Conservation (phyloP, 2,797 vertebrate genomes). For the Cyclopterus lumpus region DNA sequence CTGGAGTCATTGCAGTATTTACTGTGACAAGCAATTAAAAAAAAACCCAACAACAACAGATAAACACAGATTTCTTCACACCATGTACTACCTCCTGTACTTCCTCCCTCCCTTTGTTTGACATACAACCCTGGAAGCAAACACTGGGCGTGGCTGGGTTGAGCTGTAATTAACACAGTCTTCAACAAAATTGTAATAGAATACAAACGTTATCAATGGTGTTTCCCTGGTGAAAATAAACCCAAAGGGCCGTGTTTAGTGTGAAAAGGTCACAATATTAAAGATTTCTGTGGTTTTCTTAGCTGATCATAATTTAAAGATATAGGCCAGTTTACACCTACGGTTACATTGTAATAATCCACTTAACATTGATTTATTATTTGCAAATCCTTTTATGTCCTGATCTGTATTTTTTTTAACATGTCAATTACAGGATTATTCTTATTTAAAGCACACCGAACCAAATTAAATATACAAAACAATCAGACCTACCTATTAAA, state of each 20-base stretch:
- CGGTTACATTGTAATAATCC: neutral
- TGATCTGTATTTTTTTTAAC: too few species aligned
- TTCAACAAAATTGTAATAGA: too few species aligned
- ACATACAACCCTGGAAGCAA: constrained; percentile 7
- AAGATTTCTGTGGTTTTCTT: neutral
- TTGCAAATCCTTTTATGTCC: too few species aligned
- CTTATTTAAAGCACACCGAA: too few species aligned
- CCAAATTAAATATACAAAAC: neutral
- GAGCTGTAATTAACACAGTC: neutral
- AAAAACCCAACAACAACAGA: neutral
- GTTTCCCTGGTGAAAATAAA: neutral
- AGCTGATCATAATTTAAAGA: neutral
- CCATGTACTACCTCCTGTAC: too few species aligned
- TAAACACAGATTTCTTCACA: constrained; percentile 2
- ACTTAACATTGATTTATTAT: neutral
- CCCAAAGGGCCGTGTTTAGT: neutral
- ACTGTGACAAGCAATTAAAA: neutral
- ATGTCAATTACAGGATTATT: neutral
- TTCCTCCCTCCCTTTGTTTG: neutral
- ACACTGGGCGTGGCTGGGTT: neutral
- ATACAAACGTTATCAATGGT: neutral
- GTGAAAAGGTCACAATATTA: too few species aligned
- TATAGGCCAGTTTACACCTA: neutral
- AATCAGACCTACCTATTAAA: neutral
- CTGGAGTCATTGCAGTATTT: neutral